A percentile compares a stretch with the other conserved stretches of the same genome.
phyloP scores from a whole-genome alignment of 2,888 invertebrate genomes.

The Magallana nippona region DNA sequence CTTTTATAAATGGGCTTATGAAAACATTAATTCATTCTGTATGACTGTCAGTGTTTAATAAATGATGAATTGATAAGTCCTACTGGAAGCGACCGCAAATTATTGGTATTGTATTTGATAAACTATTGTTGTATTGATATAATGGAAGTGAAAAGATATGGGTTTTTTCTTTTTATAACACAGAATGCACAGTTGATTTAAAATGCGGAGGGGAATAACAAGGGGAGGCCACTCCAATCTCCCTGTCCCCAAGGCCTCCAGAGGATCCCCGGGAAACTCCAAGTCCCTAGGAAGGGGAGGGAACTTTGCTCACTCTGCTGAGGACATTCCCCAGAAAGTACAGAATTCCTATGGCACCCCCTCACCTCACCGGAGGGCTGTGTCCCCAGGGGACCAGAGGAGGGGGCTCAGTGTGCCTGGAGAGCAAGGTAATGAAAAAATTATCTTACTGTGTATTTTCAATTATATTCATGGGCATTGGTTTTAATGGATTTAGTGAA shows the following conservation, averaged over 20 bases:
- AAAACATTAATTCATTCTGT: neutral
- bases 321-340: conserved; percentile 68
- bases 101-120: too few species aligned
- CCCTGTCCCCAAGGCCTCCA: conserved; percentile 67
- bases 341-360: conserved; percentile 55
- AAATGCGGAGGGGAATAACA: conserved; percentile 59
- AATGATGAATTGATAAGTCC: neutral
- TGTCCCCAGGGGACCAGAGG: conserved; percentile 64
- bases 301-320: conserved; percentile 67
- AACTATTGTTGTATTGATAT: too few species aligned
- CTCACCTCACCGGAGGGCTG: conserved; percentile 59
- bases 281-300: conserved; percentile 63
- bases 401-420: conserved; percentile 52
- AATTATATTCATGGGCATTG: too few species aligned
- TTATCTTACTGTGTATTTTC: neutral
- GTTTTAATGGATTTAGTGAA: too few species aligned
- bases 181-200: conserved; percentile 42
- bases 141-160: too few species aligned
- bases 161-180: neutral
- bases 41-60: neutral
- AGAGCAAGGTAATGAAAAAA: conserved; percentile 50
- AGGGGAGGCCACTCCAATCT: conserved; percentile 65
- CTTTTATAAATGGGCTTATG: neutral
- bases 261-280: conserved; percentile 64
- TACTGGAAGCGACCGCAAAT: too few species aligned